Base-by-base conservation (phyloP, 2,888 invertebrate species). In the Stramonita haemastoma region DNA sequence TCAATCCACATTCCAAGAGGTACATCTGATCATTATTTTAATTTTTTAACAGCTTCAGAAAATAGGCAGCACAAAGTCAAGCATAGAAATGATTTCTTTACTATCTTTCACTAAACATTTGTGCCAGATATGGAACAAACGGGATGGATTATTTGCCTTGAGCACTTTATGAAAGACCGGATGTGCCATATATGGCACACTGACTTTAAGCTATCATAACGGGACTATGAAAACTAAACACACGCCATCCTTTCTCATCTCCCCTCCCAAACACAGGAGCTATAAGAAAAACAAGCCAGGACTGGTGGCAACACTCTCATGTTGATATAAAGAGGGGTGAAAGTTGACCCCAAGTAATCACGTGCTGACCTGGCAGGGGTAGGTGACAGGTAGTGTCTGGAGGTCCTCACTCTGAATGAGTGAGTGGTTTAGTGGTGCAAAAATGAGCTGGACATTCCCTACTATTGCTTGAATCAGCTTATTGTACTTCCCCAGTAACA, bases 271-370 rank as follows among this genome's bases (percentile, higher is more conserved):
- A 15, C 6, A 32, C 32, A 32, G 29, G 32, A 34, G 29, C 32
- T 29, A 79, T 32, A 2, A 79, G 79, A 79, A 29, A 79, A 79
- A 77, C 32, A 77, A 29, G 32, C 8, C 79, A 79, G 13, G 79
- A 79, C 32, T 29, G 79, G 32, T 79, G 29, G 79, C 32, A 79
- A 32, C 32, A 79, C 79, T 79, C 79, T 32, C 79, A 79, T 79
- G 79, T 79, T 32, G 79, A 79, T 79, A 17, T 79, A 32, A 13
- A 32, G 32, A 32, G 79, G 19, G 79, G 34, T 79, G 32, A 79
- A 79, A 79, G 79, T 79, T 79, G 32, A 32, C 79, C 1, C 32
- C 29, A 79, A 32, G 79, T 32, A 79, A 79, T 6, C 79, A 79
- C 34, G 34, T 79, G 79, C 79, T 79, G 32, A 26, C 11, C 15